These are phyloP conservation scores for Eremophila alpestris DNA, from an alignment of 2,797 vertebrate genomes.

Conservation along the genomic window DNA sequence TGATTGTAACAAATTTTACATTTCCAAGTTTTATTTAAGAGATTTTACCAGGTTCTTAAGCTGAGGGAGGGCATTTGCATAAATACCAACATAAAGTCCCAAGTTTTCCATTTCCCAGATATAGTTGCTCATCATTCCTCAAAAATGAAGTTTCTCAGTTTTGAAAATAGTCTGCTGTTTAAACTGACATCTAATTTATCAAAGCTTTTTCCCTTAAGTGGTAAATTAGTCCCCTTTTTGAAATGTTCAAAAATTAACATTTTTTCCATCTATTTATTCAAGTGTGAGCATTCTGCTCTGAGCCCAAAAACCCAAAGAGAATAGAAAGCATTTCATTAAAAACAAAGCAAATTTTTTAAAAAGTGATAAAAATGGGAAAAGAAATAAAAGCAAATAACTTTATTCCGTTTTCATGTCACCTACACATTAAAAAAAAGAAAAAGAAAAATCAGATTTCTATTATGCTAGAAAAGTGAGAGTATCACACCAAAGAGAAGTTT, in stretches of 20 bases:
- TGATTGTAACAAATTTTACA: background rate
- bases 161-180: background rate
- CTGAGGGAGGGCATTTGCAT: background rate
- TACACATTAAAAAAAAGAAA: background rate
- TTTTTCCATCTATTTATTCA: background rate
- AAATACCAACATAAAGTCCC: background rate
- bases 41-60: background rate
- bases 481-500: background rate
- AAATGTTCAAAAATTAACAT: background rate
- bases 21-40: background rate
- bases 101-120: background rate
- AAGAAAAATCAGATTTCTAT: background rate
- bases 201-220: background rate
- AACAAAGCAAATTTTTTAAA: background rate
- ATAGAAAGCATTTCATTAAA: background rate
- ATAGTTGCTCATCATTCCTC: background rate
- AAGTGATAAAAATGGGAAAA: background rate
- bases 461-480: background rate
- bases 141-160: background rate
- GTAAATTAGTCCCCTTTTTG: background rate
- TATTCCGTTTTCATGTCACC: background rate
- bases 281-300: background rate
- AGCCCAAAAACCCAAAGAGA: rapidly evolving
- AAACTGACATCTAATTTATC: background rate
- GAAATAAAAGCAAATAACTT: background rate